Evolutionary conservation across 2,797 vertebrate species (phyloP), one percentile per base, ranked within the genome.

Genomic region (Gambelia wislizenii): DNA sequence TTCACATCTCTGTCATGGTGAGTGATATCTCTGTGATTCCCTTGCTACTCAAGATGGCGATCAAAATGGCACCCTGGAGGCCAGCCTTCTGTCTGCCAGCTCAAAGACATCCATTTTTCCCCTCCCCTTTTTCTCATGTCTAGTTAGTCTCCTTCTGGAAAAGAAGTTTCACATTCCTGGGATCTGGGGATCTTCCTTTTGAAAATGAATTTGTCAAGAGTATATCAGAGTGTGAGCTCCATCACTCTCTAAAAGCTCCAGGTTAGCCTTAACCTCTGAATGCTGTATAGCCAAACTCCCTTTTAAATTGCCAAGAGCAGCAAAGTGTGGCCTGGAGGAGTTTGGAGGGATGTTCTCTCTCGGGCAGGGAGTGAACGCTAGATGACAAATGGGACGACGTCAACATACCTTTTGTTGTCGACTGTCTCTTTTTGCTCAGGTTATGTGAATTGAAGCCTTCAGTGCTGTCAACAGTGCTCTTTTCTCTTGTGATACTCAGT

Each of bases 1-100:
- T 99, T 14, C 99, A 99, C 89, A 98, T 99, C 94, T 99, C 99
- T 0, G 98, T 99, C 83, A 99, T 99, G 99, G 99, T 99, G 95
- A 98, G 98, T 96, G 33, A 52, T 82, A 69, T 4, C 39, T 42
- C 6, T 4, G 1, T 12, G n/a, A n/a, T 18, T 7, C 67, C 14
- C 39, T 44, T 72, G 6, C 1, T 0, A 0, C 0, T 33, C 76
- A 0, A 0, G 12, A 0, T 0, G 1, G 42, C 30, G 75, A 84
- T 33, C 5, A 1, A 1, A 36, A 76, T 2, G 0, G 61, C 27
- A 6, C 12, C 4, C 16, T n/a, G 2, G 36, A 30, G 9, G 52
- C 18, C 30, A 44, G 6, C 13, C 69, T 64, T 42, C 12, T 12
- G 20, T n/a, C 25, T 54, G 27, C 39, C 75, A 42, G 6, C 10